Base-by-base conservation (phyloP, 2,888 invertebrate genomes). In the Agrilus mali region DNA sequence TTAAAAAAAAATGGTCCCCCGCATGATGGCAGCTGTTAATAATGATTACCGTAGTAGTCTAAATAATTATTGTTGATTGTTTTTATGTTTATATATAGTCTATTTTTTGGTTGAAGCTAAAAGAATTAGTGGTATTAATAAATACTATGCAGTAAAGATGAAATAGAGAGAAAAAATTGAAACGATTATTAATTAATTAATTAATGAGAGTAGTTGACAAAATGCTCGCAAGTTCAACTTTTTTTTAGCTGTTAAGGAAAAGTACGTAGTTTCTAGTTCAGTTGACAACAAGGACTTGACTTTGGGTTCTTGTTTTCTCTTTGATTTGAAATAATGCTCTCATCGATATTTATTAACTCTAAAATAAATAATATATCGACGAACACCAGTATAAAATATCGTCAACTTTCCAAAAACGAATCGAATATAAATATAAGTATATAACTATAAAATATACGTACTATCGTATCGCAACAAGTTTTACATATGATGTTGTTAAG, bases 21-120 rank as follows among this genome's bases (percentile, higher is more conserved):
- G 47, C 47, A 45, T 44, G 45, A 50, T 48, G 55, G 59, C 61
- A 60, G 60, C 58, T 53, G 56, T 55, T 56, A 59, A n/a, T n/a
- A n/a, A 58, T 57, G 27, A 27, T 27, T 27, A 27, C 27, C 27
- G 27, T 10, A 27, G 27, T 27, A 27, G 27, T 64, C 63, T 63
- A 64, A 63, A 59, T 60, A 58, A 38, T 61, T 61, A 61, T 65
- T 65, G 66, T 66, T 66, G 65, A 64, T 66, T 66, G 66, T 66
- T 66, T 66, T 66, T 65, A 66, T 65, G 65, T 66, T 65, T 66
- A 65, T 66, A 27, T 27, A 66, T 65, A 66, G 66, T 66, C 62
- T 66, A 66, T 66, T 66, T 61, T 65, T 65, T 64, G 64, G 65
- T 65, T 66, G 64, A 63, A 65, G 64, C 63, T 65, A 64, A 61